phyloP scores from a whole-genome alignment of 2,888 invertebrate genomes.

The Podotricha telesiphe region DNA sequence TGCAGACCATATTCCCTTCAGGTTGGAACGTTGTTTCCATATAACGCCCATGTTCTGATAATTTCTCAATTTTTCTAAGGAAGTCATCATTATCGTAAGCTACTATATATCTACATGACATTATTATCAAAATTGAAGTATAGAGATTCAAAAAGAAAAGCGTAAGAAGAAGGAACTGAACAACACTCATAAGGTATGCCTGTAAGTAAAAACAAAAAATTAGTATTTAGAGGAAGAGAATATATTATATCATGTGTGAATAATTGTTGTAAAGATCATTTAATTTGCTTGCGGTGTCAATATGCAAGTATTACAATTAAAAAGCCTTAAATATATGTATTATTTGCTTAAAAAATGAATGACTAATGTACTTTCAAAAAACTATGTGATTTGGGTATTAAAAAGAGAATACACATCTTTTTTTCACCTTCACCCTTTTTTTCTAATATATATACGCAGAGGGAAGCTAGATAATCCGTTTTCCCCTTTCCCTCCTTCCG shows the following conservation, averaged over 20 bases:
- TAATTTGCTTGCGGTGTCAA: too few species aligned
- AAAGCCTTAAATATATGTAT: too few species aligned
- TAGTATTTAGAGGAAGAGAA: neutral
- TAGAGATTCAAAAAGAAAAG: constrained; percentile 77
- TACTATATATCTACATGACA: constrained; percentile 70
- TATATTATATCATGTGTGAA: neutral
- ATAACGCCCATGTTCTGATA: constrained; percentile 55
- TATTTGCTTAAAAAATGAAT: too few species aligned
- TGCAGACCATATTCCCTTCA: constrained; percentile 72
- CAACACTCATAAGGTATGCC: constrained; percentile 78
- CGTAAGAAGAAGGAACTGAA: constrained; percentile 75
- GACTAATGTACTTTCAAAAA: too few species aligned
- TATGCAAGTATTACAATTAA: too few species aligned
- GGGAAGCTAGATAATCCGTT: too few species aligned
- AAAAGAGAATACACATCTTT: too few species aligned
- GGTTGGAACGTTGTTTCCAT: constrained; percentile 59
- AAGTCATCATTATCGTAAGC: constrained; percentile 60
- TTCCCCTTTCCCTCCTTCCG: too few species aligned
- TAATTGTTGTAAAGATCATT: too few species aligned
- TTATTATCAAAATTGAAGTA: constrained; percentile 67
- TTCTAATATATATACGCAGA: too few species aligned
- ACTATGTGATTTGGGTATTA: too few species aligned
- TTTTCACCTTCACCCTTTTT: too few species aligned
- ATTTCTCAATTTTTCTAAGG: constrained; percentile 47
- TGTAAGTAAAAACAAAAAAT: constrained; percentile 52